phyloP scores from a whole-genome alignment of 2,113 vertebrate species.

The Rhadina sibilatrix region DNA sequence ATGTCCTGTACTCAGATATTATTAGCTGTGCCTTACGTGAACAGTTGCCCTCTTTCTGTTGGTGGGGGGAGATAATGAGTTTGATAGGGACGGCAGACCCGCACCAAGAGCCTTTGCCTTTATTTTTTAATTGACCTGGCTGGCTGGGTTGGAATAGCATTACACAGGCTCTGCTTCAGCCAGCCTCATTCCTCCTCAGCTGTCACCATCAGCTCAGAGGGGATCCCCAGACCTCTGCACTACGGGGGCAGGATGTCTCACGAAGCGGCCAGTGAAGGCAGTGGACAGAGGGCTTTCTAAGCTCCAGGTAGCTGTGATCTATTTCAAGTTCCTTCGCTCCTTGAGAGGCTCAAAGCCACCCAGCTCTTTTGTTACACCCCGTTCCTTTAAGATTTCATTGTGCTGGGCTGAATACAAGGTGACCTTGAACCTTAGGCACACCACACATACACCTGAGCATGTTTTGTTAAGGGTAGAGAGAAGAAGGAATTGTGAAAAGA shows the following conservation, averaged over 20 bases:
- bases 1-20: slow-evolving; percentile 68
- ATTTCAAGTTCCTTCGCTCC: neutral
- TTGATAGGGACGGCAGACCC: neutral
- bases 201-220: neutral
- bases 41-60: slow-evolving; percentile 39
- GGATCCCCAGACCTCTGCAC: slow-evolving; percentile 20
- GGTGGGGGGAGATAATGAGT: slow-evolving; percentile 12
- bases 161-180: neutral
- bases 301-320: neutral
- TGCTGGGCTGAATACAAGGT: slow-evolving; percentile 1
- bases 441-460: neutral
- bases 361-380: neutral
- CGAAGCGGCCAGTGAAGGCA: fast-evolving
- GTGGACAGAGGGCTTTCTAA: neutral
- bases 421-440: neutral
- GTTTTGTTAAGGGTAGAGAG: neutral
- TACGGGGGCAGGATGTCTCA: neutral
- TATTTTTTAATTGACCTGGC: slow-evolving; percentile 48
- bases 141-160: neutral
- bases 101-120: neutral
- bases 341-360: neutral
- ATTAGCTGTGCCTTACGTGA: slow-evolving; percentile 54
- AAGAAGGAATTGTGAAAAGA: neutral
- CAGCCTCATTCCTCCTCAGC: neutral
- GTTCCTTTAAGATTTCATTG: neutral